These are phyloP conservation scores for Neogobius melanostomus DNA, from an alignment of 2,113 vertebrate species.

Conservation along the genomic window DNA sequence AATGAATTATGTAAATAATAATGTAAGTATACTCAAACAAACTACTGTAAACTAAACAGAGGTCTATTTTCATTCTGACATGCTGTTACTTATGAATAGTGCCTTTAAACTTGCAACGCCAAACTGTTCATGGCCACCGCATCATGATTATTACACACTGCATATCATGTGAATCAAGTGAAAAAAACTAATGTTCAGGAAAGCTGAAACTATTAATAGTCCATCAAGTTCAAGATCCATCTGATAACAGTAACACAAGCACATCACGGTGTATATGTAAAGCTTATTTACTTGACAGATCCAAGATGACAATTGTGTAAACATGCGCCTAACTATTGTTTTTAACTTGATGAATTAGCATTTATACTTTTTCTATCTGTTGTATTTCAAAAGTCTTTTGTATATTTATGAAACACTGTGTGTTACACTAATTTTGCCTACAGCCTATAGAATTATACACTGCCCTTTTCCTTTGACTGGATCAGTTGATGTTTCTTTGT, in stretches of 20 bases:
- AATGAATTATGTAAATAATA: too few relatives aligned
- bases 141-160: not conserved
- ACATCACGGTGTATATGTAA: not conserved
- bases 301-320: not conserved
- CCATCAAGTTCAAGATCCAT: constrained; percentile 18
- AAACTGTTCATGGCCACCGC: not conserved
- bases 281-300: not conserved
- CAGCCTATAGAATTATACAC: constrained; percentile 63
- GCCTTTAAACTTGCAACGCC: too few relatives aligned
- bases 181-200: not conserved
- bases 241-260: constrained; percentile 15
- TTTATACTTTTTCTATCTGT: too few relatives aligned
- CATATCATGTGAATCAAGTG: not conserved
- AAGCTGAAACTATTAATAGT: constrained; percentile 60
- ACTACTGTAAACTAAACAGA: too few relatives aligned
- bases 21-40: too few relatives aligned
- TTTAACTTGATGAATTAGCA: too few relatives aligned
- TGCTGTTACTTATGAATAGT: too few relatives aligned
- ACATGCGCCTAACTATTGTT: too few relatives aligned
- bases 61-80: too few relatives aligned
- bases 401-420: too few relatives aligned
- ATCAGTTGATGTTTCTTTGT: constrained; percentile 15
- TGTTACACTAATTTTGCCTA: too few relatives aligned
- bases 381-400: too few relatives aligned
- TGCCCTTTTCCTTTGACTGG: constrained; percentile 42